A percentile compares a stretch with the other conserved stretches of the same genome.
Conservation (phyloP, 1,140 invertebrate species). For the Leptopilina boulardi region DNA sequence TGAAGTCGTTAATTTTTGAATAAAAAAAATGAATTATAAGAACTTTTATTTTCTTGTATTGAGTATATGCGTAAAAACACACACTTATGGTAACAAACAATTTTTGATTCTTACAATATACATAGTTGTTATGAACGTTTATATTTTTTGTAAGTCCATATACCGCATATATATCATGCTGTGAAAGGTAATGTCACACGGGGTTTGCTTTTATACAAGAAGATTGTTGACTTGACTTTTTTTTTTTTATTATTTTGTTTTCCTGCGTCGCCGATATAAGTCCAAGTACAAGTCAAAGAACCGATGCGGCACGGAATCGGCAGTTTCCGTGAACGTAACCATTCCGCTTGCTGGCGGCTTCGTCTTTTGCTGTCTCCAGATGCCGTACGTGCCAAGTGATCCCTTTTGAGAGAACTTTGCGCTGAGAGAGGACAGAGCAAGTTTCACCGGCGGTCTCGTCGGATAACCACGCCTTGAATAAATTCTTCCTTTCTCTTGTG, state of each 20-base stretch:
- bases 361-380: constrained; percentile 62
- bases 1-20: no score
- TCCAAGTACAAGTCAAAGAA: constrained; percentile 45
- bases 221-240: constrained; percentile 15
- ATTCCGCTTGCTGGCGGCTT: constrained; percentile 50
- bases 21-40: no score
- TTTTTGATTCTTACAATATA: background rate
- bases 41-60: no score
- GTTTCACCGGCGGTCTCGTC: background rate
- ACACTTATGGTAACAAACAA: background rate
- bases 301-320: constrained; percentile 57
- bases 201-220: constrained; percentile 2
- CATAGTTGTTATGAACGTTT: background rate
- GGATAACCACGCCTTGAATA: constrained; percentile 9
- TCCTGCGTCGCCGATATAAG: background rate
- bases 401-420: constrained; percentile 41
- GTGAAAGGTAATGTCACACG: background rate
- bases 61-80: no score
- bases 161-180: background rate
- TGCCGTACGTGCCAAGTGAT: constrained; percentile 60
- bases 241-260: constrained; percentile 15
- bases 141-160: background rate
- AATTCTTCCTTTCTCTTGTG: constrained; percentile 8
- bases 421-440: constrained; percentile 9
- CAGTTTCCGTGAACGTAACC: constrained; percentile 59